phyloP scores from a whole-genome alignment of 2,113 vertebrate species.

The Ondatra zibethicus region DNA sequence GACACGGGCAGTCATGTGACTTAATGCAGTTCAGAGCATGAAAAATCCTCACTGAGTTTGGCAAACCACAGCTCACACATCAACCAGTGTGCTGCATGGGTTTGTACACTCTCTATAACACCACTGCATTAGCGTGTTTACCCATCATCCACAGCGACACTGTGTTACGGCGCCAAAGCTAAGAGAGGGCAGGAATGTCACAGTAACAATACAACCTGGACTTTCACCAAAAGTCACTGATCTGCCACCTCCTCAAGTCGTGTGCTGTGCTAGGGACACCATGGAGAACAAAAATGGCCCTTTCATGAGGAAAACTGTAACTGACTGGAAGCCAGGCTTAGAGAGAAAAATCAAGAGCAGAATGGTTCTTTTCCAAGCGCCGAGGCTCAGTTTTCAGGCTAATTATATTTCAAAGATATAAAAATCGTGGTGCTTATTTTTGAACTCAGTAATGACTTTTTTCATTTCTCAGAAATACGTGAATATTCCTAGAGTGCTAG shows the following conservation, averaged over 20 bases:
- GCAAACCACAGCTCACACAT: background rate
- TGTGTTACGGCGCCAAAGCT: background rate
- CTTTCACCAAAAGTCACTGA: background rate
- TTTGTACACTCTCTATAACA: background rate
- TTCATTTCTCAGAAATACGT: conserved; percentile 6
- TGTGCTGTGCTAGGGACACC: background rate
- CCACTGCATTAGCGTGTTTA: background rate
- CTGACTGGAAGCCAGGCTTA: background rate
- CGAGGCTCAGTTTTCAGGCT: conserved; percentile 40
- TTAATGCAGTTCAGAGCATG: conserved; percentile 1
- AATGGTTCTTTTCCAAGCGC: background rate
- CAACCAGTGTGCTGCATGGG: background rate
- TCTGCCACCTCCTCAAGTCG: background rate
- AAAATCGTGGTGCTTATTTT: background rate
- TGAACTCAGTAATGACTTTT: conserved; percentile 56
- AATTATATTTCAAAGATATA: conserved; percentile 44
- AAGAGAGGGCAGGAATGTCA: background rate
- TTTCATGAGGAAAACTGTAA: background rate
- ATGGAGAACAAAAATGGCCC: background rate
- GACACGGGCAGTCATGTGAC: background rate
- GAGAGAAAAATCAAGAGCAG: background rate
- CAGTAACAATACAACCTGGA: background rate
- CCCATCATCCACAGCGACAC: background rate
- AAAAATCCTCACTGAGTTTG: background rate
- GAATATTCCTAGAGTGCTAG: conserved; percentile 50